Evolutionary conservation across 1,140 invertebrate species (phyloP), one percentile per base, ranked within the genome.

Genomic region (Drosophila obscura): DNA sequence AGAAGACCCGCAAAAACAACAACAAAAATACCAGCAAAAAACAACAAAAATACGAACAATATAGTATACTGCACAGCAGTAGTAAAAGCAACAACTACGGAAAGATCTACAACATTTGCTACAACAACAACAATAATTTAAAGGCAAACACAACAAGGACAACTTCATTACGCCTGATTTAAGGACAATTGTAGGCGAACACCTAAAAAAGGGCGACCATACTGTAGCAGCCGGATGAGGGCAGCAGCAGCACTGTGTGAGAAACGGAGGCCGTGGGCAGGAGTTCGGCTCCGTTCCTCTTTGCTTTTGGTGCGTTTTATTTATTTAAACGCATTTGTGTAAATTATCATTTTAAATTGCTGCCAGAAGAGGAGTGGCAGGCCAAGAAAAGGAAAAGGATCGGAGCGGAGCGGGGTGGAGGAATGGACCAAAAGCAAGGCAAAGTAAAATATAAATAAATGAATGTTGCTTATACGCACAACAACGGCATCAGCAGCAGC

Each of bases 161-260:
- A 90, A 90, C 88, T 90, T 90, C 88, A 90, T 90, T 90, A 90
- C 83, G 88, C 84, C 83, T 90, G 88, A 90, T 90, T 90, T 90
- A 90, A 75, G 83, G 79, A 88, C 84, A 88, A 88, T 88, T 81
- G 83, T 88, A 80, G 83, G 76, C 84, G 56, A 73, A 13, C 84
- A 88, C 84, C 84, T 88, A 73, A 39, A 11, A 39, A 64, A 50
- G 56, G 52, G 31, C 7, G 6, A 7, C 28, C 28, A 2, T 28
- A 28, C 26, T 8, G 8, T 31, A 31, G 7, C 2, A 7, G 24
- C 43, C 26, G 16, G 66, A 65, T 2, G 26, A 16, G 55, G 8
- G 46, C n/a, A 15, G 46, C 2, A 15, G 24, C 5, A 8, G 53
- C 39, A 1, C 11, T n/a, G 3, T n/a, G 22, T 4, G 22, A 24